Conservation (phyloP, 2,888 invertebrate species). For the Trachelus troglodyta region DNA sequence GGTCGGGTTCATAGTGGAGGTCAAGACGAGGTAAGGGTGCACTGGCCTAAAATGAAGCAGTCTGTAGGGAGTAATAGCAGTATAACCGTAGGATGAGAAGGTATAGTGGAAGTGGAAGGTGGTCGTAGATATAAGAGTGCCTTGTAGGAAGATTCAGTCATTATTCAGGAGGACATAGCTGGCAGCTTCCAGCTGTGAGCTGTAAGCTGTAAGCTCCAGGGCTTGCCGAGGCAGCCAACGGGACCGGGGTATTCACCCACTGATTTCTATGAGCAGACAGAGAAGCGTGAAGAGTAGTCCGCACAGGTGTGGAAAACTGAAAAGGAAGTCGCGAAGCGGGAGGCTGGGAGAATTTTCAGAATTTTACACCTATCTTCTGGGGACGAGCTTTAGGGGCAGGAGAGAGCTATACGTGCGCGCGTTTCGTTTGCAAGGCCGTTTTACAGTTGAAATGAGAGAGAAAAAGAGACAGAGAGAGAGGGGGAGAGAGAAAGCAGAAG, state of each 20-base stretch:
- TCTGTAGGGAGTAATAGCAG: neutral
- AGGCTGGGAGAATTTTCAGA: neutral
- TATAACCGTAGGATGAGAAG: neutral
- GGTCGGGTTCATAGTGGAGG: neutral
- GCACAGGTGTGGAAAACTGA: neutral
- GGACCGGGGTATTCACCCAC: neutral
- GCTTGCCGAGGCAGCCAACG: neutral
- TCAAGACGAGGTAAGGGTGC: neutral
- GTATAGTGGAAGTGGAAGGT: neutral
- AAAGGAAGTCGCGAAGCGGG: neutral
- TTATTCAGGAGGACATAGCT: neutral
- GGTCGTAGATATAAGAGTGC: neutral
- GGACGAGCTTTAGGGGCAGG: neutral
- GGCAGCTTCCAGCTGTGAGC: neutral
- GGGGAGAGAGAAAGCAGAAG: neutral
- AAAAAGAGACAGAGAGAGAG: neutral
- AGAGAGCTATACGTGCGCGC: neutral
- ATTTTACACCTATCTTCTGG: neutral
- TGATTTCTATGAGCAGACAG: slow-evolving; percentile 2
- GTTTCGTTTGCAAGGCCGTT: neutral
- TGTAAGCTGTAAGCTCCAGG: neutral
- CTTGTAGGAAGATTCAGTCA: neutral
- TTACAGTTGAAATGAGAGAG: neutral
- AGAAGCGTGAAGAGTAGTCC: neutral
- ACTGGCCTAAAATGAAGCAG: neutral